Evolutionary conservation across 37 sponge, comb jelly and placozoan species (phyloP).

Genomic region (Mnemiopsis leidyi): DNA sequence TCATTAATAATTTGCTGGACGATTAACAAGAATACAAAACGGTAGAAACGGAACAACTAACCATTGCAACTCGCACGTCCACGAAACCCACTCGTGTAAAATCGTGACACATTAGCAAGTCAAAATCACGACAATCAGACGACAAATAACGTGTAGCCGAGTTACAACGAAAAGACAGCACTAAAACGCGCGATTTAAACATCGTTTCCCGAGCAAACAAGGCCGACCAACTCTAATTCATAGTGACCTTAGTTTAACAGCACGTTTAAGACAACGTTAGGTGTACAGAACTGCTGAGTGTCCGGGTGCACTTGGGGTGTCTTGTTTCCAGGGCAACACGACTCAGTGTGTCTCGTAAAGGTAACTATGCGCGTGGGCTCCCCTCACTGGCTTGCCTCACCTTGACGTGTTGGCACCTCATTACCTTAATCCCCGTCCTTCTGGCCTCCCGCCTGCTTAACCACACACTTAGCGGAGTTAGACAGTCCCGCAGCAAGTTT

Average conservation of each 20-base stretch:
- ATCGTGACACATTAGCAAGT: not conserved
- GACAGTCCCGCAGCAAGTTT: not conserved
- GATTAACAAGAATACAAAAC: not conserved
- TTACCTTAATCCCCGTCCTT: not conserved
- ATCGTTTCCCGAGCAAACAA: not conserved
- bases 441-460: not conserved
- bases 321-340: not conserved
- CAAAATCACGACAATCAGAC: not conserved
- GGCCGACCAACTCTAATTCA: not conserved
- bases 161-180: not conserved
- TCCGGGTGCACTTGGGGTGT: too few relatives aligned
- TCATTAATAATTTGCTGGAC: not conserved
- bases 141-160: not conserved
- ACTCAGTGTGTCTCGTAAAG: not conserved
- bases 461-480: not conserved
- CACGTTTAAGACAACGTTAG: not conserved
- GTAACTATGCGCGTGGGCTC: not conserved
- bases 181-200: not conserved
- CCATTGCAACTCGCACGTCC: not conserved
- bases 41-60: not conserved
- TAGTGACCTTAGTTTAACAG: not conserved
- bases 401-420: not conserved
- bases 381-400: not conserved
- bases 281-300: not conserved
- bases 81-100: not conserved